Conservation (phyloP, 2,797 vertebrate species). For the Atherinosoma microstoma region DNA sequence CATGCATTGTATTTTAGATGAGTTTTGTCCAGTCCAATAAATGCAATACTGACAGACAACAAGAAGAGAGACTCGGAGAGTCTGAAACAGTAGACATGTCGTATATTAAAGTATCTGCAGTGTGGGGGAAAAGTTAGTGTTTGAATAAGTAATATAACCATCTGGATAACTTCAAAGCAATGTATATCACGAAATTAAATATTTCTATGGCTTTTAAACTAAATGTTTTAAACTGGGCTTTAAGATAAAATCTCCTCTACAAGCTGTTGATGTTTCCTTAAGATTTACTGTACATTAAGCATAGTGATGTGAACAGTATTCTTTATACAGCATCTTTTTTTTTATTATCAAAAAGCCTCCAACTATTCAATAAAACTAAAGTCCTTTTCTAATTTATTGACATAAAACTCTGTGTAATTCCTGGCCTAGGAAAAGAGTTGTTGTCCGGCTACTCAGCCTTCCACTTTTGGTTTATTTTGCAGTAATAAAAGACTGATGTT, state of each 20-base stretch:
- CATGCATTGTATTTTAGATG: slow-evolving; percentile 48
- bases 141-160: background rate
- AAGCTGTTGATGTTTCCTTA: background rate
- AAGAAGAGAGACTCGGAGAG: slow-evolving; percentile 28
- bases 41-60: slow-evolving; percentile 29
- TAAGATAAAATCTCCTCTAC: background rate
- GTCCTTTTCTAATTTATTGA: background rate
- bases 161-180: background rate
- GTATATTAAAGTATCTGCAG: background rate
- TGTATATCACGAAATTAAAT: background rate
- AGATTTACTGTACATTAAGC: background rate
- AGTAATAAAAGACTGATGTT: background rate
- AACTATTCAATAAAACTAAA: too few species aligned
- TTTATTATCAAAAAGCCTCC: background rate
- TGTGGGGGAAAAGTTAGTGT: background rate
- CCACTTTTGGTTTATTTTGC: background rate
- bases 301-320: background rate
- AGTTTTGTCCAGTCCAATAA: slow-evolving; percentile 28
- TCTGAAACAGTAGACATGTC: background rate
- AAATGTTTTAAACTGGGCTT: background rate
- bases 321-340: background rate
- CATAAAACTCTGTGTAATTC: background rate
- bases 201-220: background rate
- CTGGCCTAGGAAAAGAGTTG: background rate
- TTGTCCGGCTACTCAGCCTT: background rate